Evolutionary conservation across 2,888 invertebrate species (phyloP), one percentile per base, ranked within the genome.

Genomic region (Netelia virgata): DNA sequence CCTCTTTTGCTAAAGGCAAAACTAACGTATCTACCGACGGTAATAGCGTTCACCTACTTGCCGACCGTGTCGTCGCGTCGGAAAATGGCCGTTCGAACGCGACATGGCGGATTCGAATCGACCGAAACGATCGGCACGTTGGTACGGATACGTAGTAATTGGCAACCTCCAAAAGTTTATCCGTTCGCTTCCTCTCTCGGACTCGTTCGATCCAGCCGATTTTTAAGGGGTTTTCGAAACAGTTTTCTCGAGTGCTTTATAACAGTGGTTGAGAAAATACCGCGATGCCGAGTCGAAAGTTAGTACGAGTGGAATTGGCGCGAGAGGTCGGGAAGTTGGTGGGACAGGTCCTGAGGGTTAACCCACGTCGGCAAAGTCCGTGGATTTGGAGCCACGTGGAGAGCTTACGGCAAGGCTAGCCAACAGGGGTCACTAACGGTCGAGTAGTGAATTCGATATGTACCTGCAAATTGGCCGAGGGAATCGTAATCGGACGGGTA

Each of bases 401-500:
- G 9, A 5, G 14, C 18, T 16, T 2, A n/a, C 75, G n/a, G 47
- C 14, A 47, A 11, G 8, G 47, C 14, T 47, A 14, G 11, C 47
- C 47, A 47, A 55, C 64, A 43, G 55, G 23, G 14, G 53, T 55
- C 3, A n/a, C 57, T 20, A 10, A 16, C 36, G 55, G 14, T 43
- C 64, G 18, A 23, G 57, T 55, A 75, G 47, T 14, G 23, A 75
- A 75, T 66, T 75, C 64, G 20, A 75, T 75, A 66, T 43, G 23
- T 66, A 75, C 55, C 75, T 55, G 55, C 10, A 66, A 81, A 88
- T 87, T 81, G 85, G 84, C 66, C 47, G 74, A 87, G 84, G 79
- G 80, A 64, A 84, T 76, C 61, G 68, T 76, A 82, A 61, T 76
- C 72, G 55, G 14, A 47, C 10, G 47, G 47, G 47, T 14, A 47